These are phyloP conservation scores for Otolemur crassicaudatus DNA, from an alignment of 2,797 vertebrate genomes.

Conservation along the genomic window DNA sequence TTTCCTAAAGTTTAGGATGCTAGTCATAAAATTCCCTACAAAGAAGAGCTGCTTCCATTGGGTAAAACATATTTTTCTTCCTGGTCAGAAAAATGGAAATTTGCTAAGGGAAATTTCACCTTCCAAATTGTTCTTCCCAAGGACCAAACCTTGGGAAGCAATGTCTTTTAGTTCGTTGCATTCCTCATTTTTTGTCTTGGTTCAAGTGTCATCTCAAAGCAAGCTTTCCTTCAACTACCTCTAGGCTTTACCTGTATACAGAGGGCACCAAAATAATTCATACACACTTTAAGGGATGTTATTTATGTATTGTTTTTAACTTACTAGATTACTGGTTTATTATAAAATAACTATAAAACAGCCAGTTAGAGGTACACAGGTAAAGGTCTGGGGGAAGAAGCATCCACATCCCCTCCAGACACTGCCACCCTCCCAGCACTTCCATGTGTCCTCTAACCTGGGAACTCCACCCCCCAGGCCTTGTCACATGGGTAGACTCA, in stretches of 20 bases:
- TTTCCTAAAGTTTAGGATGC: slow-evolving; percentile 27
- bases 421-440: too few species aligned
- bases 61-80: background rate
- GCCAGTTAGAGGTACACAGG: too few species aligned
- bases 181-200: background rate
- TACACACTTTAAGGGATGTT: too few species aligned
- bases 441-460: too few species aligned
- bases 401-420: too few species aligned
- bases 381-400: too few species aligned
- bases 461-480: too few species aligned
- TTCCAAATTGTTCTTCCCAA: background rate
- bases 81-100: background rate
- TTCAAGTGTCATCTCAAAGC: background rate
- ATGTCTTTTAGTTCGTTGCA: background rate
- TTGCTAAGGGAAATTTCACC: background rate
- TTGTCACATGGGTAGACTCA: too few species aligned
- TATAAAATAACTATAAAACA: too few species aligned
- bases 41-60: background rate
- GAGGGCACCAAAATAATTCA: too few species aligned
- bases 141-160: background rate
- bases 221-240: background rate
- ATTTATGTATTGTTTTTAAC: too few species aligned
- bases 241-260: background rate
- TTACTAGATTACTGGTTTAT: too few species aligned
- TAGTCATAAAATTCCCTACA: background rate